A percentile compares a stretch with the other conserved stretches of the same genome.
Evolutionary conservation across 2,113 vertebrate species (phyloP).

Genomic region (Donacobius atricapilla): DNA sequence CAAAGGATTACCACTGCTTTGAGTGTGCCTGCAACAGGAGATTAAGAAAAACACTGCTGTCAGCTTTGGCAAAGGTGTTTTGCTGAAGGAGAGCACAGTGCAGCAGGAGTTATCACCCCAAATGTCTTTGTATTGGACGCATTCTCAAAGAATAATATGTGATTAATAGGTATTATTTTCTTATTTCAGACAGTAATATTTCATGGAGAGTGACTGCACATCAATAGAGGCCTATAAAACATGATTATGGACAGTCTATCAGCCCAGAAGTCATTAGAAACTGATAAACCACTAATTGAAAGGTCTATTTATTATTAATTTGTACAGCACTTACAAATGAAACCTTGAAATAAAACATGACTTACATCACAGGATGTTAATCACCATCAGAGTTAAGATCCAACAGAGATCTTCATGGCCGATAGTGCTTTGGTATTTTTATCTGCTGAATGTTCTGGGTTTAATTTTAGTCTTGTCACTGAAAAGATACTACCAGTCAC

Average conservation of each 20-base stretch:
- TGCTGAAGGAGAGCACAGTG: not conserved
- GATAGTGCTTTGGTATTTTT: not conserved
- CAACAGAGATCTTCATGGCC: not conserved
- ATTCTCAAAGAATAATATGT: not conserved
- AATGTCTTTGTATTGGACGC: not conserved
- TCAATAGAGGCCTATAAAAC: not conserved
- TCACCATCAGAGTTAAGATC: not conserved
- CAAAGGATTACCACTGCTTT: not conserved
- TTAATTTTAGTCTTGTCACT: slow-evolving; percentile 2
- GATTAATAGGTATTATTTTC: not conserved
- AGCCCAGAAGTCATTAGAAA: not conserved
- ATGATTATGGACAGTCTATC: not conserved
- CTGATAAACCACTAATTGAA: not conserved
- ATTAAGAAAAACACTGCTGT: not conserved
- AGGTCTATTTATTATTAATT: slow-evolving; percentile 9
- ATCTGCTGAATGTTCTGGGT: not conserved
- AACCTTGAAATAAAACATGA: not conserved
- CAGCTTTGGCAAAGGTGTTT: not conserved
- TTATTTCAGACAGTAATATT: not conserved
- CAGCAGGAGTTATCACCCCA: not conserved
- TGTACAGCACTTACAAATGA: not conserved
- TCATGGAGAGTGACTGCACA: not conserved
- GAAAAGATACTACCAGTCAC: slow-evolving; percentile 17
- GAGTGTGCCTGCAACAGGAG: not conserved
- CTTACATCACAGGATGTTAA: not conserved